Percentiles rank a stretch among this genome's conserved stretches.
Evolutionary conservation across 2,113 vertebrate genomes (phyloP).

Genomic region (Mixornis gularis): DNA sequence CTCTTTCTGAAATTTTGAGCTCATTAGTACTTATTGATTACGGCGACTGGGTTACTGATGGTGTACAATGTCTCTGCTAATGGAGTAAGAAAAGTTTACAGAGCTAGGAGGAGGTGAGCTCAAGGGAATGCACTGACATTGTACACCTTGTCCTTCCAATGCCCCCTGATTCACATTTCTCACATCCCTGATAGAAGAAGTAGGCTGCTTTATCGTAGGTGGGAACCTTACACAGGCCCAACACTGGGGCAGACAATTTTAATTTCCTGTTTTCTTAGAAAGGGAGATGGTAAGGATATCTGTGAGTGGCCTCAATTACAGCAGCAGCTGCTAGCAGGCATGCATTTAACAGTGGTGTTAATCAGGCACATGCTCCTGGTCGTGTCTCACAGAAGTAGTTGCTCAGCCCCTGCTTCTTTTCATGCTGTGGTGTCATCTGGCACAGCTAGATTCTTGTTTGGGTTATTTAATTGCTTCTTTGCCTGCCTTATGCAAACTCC

Average conservation of each 20-base stretch:
- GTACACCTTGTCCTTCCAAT: not conserved
- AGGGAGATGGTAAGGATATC: not conserved
- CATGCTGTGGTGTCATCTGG: conserved; percentile 52
- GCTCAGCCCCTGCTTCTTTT: conserved; percentile 40
- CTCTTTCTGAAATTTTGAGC: not conserved
- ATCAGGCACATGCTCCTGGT: conserved; percentile 28
- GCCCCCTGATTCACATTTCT: not conserved
- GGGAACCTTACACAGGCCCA: not conserved
- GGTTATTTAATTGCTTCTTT: conserved; percentile 55
- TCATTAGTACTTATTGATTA: not conserved
- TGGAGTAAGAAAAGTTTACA: not conserved
- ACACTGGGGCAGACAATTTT: not conserved
- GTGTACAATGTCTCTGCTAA: not conserved
- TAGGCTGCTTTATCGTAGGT: not conserved
- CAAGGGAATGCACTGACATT: not conserved
- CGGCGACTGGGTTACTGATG: not conserved
- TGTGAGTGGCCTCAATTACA: not conserved
- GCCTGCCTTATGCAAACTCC: conserved; percentile 52
- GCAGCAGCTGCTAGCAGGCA: conserved; percentile 1
- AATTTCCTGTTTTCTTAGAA: not conserved
- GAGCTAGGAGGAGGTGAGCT: not conserved
- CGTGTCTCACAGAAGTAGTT: not conserved
- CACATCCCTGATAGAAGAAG: not conserved
- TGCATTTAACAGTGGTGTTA: not conserved
- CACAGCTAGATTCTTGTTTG: conserved; percentile 44